Base-by-base conservation (phyloP, 2,888 invertebrate genomes). In the Plagodis dolabraria region DNA sequence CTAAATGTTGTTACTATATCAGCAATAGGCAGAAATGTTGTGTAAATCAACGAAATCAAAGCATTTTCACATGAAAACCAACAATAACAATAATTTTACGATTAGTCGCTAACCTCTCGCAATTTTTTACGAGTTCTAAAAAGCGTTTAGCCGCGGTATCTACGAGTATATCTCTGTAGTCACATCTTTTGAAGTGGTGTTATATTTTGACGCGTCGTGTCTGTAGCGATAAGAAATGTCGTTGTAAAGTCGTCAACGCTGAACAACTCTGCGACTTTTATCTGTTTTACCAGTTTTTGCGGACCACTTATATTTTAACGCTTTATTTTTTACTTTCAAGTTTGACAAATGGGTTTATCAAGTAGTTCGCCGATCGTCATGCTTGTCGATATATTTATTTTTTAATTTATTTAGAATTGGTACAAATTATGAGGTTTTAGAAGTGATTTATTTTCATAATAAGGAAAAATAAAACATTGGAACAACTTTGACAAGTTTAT, bases 171-270 rank as follows among this genome's bases (percentile, higher is more conserved):
- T 55, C 57, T 53, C 53, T 43, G 49, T 64, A 56, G 43, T 53
- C 67, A 69, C 59, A 70, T 64, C 61, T 51, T 52, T 61, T 56
- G 60, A 71, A 70, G 43, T 62, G 60, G 34, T 74, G 67, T 63
- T 74, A 80, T 85, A 77, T 85, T 86, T 76, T 83, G 83, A 82
- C 83, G 80, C 75, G 71, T 69, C 61, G 65, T 69, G 76, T 75
- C 74, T 69, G 55, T 50, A 53, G 50, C 77, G 87, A 85, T 85
- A 83, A 81, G 74, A 67, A 72, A 70, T 72, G 74, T 69, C 69
- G 70, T 69, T 65, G 67, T 73, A 75, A 80, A 80, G 62, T 76
- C 73, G 69, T 79, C 82, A 72, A 60, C 67, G 57, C 44, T 70
- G 58, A 71, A 63, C 62, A 64, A 68, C 59, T 66, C 53, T 22